Percentiles rank a stretch among this genome's conserved stretches.
Evolutionary conservation across 2,797 vertebrate genomes (phyloP).

Genomic region (Atherinosoma microstoma): DNA sequence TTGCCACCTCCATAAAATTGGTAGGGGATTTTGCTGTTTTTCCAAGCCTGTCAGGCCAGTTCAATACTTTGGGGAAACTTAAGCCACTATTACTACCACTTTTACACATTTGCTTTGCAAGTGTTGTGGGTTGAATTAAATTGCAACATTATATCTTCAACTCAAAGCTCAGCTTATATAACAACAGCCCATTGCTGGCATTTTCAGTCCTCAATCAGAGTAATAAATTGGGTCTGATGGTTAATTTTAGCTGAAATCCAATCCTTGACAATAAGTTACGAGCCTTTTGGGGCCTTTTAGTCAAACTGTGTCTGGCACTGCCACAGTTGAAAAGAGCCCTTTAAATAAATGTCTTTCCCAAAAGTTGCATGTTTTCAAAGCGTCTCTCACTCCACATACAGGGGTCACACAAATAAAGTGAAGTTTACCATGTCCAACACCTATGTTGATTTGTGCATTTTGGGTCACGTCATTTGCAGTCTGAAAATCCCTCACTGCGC

Average conservation of each 20-base stretch:
- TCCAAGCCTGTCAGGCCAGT: slow-evolving; percentile 63
- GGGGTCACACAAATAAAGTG: slow-evolving; percentile 62
- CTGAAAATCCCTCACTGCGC: slow-evolving; percentile 22
- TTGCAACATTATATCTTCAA: slow-evolving; percentile 76
- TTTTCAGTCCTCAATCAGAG: slow-evolving; percentile 90
- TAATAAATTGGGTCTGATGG: slow-evolving; percentile 93
- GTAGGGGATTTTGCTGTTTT: slow-evolving; percentile 66
- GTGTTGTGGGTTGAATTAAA: slow-evolving; percentile 75
- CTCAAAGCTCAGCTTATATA: slow-evolving; percentile 56
- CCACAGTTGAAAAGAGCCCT: slow-evolving; percentile 72
- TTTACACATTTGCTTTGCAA: slow-evolving; percentile 72
- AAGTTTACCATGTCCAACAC: slow-evolving; percentile 63
- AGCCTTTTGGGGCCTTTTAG: slow-evolving; percentile 88
- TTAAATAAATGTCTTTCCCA: slow-evolving; percentile 70
- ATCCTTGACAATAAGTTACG: slow-evolving; percentile 93
- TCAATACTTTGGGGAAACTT: slow-evolving; percentile 70
- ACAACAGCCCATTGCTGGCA: slow-evolving; percentile 71
- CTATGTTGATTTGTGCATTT: slow-evolving; percentile 51
- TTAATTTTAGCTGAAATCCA: slow-evolving; percentile 96
- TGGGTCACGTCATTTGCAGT: slow-evolving; percentile 11
- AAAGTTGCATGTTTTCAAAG: slow-evolving; percentile 71
- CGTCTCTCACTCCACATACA: slow-evolving; percentile 52
- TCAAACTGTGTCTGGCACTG: slow-evolving; percentile 76
- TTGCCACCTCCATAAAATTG: slow-evolving; percentile 71
- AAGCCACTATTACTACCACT: slow-evolving; percentile 68